Evolutionary conservation across 2,888 invertebrate genomes (phyloP), one percentile per base, ranked within the genome.

Genomic region (Andrena praecox): DNA sequence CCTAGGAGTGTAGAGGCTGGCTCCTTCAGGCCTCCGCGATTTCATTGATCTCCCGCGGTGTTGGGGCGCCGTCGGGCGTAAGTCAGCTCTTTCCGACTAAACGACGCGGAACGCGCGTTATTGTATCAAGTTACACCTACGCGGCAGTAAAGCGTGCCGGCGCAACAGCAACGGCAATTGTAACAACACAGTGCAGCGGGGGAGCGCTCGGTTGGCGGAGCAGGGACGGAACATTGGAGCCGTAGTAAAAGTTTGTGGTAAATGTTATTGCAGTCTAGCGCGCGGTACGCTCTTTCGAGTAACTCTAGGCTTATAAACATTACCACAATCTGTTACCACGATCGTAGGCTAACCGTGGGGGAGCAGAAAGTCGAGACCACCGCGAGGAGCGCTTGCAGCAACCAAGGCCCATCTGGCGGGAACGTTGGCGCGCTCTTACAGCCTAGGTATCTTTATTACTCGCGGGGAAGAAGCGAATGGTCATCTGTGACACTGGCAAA

Each of bases 171-270:
- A 69, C 74, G 77, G 88, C 88, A 87, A 87, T 87, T 85, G 86
- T 87, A 87, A 77, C 82, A 87, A 85, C 77, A 76, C 82, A 85
- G 85, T 80, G 77, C 77, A 29, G 72, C 35, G 60, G 67, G 35
- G 80, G 79, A 68, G 73, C 60, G 50, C 20, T 8, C 7, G n/a
- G 60, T 27, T 16, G 16, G 31, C 64, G 48, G 56, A 24, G 73
- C 50, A 20, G 52, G 68, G 70, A 27, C 76, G 52, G 50, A 77
- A 71, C 84, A 78, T 84, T 84, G 73, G 80, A 74, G 87, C 77
- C 80, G 85, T 85, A 87, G 86, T 87, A 87, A 87, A 87, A 87
- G 86, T 87, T 87, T 87, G 86, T 87, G 86, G 87, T 82, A 85
- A 87, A 87, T 87, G 87, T 87, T 87, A 87, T 87, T 85, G 87